Evolutionary conservation across 2,888 invertebrate genomes (phyloP).

Genomic region (Nomada fucata): DNA sequence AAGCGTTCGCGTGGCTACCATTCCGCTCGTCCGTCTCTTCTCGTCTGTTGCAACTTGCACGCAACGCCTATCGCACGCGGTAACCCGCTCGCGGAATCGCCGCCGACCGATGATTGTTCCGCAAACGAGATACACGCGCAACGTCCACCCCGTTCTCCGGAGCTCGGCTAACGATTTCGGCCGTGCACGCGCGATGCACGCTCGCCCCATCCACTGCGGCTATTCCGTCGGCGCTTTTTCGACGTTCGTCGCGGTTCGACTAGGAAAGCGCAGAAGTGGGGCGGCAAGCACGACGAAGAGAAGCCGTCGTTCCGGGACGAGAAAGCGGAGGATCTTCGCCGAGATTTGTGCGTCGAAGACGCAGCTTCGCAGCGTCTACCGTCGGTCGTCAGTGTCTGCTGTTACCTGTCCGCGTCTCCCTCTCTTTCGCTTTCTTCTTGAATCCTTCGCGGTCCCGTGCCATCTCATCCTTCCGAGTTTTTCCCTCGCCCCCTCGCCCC

Average conservation of each 20-base stretch:
- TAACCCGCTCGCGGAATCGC: conserved; percentile 47
- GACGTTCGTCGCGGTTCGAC: too few relatives aligned
- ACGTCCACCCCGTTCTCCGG: not conserved
- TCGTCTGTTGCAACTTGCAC: conserved; percentile 48
- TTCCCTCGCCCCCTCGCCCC: conserved; percentile 46
- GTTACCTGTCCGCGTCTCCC: conserved; percentile 28
- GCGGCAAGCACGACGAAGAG: too few relatives aligned
- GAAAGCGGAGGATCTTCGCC: conserved; percentile 49
- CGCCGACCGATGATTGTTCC: conserved; percentile 46
- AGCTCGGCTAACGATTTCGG: too few relatives aligned
- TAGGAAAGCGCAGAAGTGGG: too few relatives aligned
- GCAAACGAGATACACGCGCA: conserved; percentile 58
- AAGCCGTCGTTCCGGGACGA: not conserved
- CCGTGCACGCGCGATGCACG: not conserved
- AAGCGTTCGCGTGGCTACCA: conserved; percentile 82
- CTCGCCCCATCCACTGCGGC: too few relatives aligned
- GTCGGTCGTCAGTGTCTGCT: conserved; percentile 61
- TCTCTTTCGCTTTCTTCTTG: conserved; percentile 53
- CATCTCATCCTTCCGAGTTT: conserved; percentile 63
- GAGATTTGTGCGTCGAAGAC: conserved; percentile 62
- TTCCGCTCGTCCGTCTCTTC: conserved; percentile 54
- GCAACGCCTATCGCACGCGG: conserved; percentile 67
- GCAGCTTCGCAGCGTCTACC: conserved; percentile 74
- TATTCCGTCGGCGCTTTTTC: too few relatives aligned
- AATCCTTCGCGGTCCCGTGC: conserved; percentile 63